Conservation (phyloP, 2,888 invertebrate species). For the Galeopsomyia nigrocyanea region DNA sequence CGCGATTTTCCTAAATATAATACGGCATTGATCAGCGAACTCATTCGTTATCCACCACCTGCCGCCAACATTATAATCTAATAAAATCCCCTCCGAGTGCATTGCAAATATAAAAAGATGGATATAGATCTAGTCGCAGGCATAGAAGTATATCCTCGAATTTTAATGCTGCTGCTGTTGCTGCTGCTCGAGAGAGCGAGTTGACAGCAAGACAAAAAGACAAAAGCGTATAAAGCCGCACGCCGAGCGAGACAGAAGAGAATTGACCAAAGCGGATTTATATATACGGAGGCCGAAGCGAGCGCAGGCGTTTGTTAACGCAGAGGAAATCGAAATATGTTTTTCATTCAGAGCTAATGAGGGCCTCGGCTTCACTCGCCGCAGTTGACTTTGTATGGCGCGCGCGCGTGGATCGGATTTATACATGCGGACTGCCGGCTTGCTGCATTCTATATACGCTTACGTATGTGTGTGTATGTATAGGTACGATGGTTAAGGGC, state of each 20-base stretch:
- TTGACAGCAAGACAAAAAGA: constrained; percentile 37
- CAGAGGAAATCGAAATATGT: constrained; percentile 45
- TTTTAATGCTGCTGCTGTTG: constrained; percentile 30
- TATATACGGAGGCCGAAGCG: constrained; percentile 24
- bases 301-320: constrained; percentile 38
- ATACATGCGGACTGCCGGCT: neutral
- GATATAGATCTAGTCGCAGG: too few species aligned
- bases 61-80: too few species aligned
- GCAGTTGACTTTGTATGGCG: constrained; percentile 31
- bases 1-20: too few species aligned
- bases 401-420: constrained; percentile 6
- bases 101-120: too few species aligned
- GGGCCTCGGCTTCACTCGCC: constrained; percentile 23
- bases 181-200: constrained; percentile 8
- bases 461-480: neutral
- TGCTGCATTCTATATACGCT: neutral
- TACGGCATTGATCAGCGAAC: too few species aligned
- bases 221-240: constrained; percentile 11
- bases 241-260: constrained; percentile 10
- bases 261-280: constrained; percentile 41
- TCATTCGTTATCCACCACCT: too few species aligned
- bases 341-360: constrained; percentile 46
- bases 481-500: neutral
- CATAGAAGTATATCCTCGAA: constrained; percentile 4
- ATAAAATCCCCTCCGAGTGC: too few species aligned